phyloP scores from a whole-genome alignment of 1,140 invertebrate genomes.

The Littorina saxatilis region DNA sequence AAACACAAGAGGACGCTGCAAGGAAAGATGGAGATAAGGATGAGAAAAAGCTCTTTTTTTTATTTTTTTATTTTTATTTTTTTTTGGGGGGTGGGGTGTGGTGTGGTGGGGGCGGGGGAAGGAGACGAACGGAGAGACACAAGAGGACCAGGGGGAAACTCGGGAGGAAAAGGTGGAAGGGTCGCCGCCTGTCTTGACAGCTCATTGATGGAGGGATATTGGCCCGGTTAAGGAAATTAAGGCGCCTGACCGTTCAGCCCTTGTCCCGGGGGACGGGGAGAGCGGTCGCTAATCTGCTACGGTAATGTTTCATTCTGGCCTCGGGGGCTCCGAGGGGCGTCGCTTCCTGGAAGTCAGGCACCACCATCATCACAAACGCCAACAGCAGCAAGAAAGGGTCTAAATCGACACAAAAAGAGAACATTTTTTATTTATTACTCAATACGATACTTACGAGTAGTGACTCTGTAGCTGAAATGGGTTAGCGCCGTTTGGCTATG shows the following conservation, averaged over 20 bases:
- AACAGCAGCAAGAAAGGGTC: neutral
- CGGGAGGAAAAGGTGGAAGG: neutral
- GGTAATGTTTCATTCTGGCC: constrained; percentile 39
- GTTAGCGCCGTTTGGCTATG: too few relatives aligned
- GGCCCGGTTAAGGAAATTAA: constrained; percentile 39
- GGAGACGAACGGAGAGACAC: neutral
- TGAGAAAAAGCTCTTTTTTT: too few relatives aligned
- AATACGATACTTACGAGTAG: too few relatives aligned
- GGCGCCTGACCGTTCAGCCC: constrained; percentile 12
- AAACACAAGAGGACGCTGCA: too few relatives aligned
- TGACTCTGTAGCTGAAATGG: too few relatives aligned
- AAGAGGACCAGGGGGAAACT: neutral
- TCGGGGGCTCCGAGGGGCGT: constrained; percentile 7
- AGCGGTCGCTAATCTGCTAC: constrained; percentile 38
- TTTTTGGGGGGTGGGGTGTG: too few relatives aligned
- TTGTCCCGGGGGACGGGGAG: constrained; percentile 10
- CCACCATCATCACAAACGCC: neutral
- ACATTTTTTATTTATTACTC: too few relatives aligned
- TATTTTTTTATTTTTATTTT: too few relatives aligned
- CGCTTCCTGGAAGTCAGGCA: constrained; percentile 20
- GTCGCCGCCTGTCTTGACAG: constrained; percentile 25
- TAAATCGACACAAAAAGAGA: neutral
- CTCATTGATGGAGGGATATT: constrained; percentile 36
- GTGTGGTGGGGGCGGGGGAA: neutral
- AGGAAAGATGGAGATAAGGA: too few relatives aligned